These are phyloP conservation scores for Dendropsophus ebraccatus DNA, from an alignment of 2,113 vertebrate genomes.

Conservation along the genomic window DNA sequence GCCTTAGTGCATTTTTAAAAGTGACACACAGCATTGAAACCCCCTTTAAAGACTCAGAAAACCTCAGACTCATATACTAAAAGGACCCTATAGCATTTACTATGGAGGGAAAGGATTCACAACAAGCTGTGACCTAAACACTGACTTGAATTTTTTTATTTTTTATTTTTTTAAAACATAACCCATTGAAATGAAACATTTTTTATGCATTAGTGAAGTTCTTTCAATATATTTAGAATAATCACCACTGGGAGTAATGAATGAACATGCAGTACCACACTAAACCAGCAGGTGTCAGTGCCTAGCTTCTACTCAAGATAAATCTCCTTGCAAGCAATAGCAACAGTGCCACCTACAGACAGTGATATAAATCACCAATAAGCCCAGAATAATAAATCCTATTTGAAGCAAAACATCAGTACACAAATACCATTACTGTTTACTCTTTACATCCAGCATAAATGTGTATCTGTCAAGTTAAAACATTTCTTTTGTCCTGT, in stretches of 20 bases:
- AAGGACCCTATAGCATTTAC: too few relatives aligned
- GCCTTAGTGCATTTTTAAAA: too few relatives aligned
- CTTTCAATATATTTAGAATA: background rate
- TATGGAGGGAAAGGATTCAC: too few relatives aligned
- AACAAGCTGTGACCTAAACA: too few relatives aligned
- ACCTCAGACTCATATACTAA: too few relatives aligned
- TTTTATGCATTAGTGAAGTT: too few relatives aligned
- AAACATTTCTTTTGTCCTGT: background rate
- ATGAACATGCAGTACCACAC: background rate
- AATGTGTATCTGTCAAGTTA: background rate
- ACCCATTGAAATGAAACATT: too few relatives aligned
- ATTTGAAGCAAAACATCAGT: background rate
- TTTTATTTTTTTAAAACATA: too few relatives aligned
- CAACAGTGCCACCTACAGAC: conserved; percentile 29
- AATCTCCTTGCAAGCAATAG: background rate
- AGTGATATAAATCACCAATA: background rate
- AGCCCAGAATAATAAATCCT: background rate
- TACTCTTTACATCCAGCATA: background rate
- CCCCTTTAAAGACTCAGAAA: too few relatives aligned
- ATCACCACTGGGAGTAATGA: background rate
- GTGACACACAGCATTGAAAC: too few relatives aligned
- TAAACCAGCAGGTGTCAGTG: conserved; percentile 2
- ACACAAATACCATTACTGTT: background rate
- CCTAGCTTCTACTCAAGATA: background rate
- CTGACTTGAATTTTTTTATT: too few relatives aligned